Percentiles rank a stretch among this genome's conserved stretches.
Evolutionary conservation across 1,140 invertebrate genomes (phyloP).

Genomic region (Saccostrea cuccullata): DNA sequence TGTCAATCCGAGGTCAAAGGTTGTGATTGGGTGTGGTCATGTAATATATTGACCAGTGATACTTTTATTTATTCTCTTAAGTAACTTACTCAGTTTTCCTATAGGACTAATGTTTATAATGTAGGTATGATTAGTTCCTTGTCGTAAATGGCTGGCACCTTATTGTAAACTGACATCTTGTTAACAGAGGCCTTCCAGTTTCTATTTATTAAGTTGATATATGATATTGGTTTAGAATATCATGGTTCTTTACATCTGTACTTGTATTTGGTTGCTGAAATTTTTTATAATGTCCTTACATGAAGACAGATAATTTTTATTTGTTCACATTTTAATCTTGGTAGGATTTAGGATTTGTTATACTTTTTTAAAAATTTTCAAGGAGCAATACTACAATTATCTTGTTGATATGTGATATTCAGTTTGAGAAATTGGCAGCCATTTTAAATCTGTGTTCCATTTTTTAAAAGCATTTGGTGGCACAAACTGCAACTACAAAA

Average conservation of each 20-base stretch:
- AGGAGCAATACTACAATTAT: background rate
- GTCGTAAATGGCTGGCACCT: background rate
- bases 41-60: background rate
- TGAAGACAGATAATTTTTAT: background rate
- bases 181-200: background rate
- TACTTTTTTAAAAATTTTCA: background rate
- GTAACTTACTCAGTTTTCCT: background rate
- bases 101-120: background rate
- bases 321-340: background rate
- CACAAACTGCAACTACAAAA: background rate
- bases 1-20: constrained; percentile 24
- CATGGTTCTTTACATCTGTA: background rate
- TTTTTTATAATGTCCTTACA: background rate
- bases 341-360: background rate
- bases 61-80: constrained; percentile 16
- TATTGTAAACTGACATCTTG: background rate
- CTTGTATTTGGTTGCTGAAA: background rate
- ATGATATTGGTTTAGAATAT: background rate
- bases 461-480: background rate
- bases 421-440: background rate
- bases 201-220: background rate
- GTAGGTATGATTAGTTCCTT: background rate
- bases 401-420: constrained; percentile 14
- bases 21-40: constrained; percentile 24
- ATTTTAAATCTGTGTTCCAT: constrained; percentile 7